Conservation (phyloP, 2,113 vertebrate genomes). For the Cisticola juncidis region DNA sequence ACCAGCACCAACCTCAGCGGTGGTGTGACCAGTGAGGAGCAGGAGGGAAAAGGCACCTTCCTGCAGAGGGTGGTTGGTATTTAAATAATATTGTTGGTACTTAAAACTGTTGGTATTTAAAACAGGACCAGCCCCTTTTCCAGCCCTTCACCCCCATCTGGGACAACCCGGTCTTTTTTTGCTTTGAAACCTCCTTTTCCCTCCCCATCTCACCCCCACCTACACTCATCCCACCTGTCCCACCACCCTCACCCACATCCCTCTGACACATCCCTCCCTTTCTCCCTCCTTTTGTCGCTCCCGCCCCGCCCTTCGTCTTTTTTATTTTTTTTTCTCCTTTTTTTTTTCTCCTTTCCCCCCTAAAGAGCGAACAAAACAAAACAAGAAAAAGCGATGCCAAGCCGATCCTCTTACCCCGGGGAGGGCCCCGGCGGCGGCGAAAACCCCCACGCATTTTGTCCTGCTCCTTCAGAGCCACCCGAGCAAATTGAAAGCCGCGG, state of each 20-base stretch:
- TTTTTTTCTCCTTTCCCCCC: neutral
- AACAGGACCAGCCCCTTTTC: neutral
- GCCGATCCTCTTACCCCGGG: constrained; percentile 54
- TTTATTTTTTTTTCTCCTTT: no score
- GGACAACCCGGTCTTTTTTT: neutral
- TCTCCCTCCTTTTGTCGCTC: neutral
- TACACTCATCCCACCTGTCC: neutral
- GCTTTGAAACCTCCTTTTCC: neutral
- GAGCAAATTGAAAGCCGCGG: constrained; percentile 76
- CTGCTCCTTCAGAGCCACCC: constrained; percentile 28
- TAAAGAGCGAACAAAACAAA: constrained; percentile 45
- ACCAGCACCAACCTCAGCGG: accelerated
- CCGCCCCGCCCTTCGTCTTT: neutral
- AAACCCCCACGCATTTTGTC: constrained; percentile 34
- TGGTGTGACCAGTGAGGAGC: neutral
- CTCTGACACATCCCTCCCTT: neutral
- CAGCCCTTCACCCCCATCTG: neutral
- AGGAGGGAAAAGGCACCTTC: neutral
- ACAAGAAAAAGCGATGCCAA: constrained; percentile 28
- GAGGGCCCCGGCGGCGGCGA: constrained; percentile 33
- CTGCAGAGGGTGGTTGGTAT: accelerated
- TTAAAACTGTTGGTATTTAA: neutral
- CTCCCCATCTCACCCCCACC: neutral
- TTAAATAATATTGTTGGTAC: no score
- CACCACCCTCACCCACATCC: neutral